Conservation (phyloP, 1,140 invertebrate genomes). For the Drosophila seguyi region DNA sequence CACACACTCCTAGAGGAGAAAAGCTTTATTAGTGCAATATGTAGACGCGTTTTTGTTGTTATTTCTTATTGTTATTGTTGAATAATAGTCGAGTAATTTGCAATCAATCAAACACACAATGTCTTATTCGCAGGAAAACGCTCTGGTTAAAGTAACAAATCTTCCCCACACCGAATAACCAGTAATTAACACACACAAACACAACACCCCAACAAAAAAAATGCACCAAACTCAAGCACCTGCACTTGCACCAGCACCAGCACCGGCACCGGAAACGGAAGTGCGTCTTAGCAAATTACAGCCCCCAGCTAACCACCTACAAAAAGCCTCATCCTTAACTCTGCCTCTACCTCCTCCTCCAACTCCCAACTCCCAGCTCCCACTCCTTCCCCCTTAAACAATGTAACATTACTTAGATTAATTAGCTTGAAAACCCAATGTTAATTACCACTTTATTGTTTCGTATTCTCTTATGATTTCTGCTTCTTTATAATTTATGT, state of each 20-base stretch:
- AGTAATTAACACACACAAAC: conserved; percentile 49
- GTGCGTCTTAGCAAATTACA: conserved; percentile 63
- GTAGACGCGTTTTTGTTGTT: conserved; percentile 51
- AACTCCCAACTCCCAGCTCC: conserved; percentile 1
- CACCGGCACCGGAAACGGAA: conserved; percentile 74
- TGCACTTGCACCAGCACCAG: conserved; percentile 18
- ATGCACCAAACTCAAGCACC: conserved; percentile 37
- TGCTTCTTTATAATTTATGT: conserved; percentile 51
- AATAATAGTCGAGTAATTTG: conserved; percentile 68
- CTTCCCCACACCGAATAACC: conserved; percentile 30
- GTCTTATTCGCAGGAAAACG: conserved; percentile 75
- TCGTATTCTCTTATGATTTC: conserved; percentile 43
- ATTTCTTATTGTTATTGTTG: conserved; percentile 49
- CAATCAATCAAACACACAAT: conserved; percentile 43
- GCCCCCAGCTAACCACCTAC: conserved; percentile 34
- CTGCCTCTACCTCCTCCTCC: conserved; percentile 1
- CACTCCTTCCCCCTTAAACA: conserved; percentile 11
- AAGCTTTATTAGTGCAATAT: conserved; percentile 83
- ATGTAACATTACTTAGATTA: conserved; percentile 69
- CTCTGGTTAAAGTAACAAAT: conserved; percentile 70
- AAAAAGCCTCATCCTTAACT: conserved; percentile 22
- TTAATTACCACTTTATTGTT: conserved; percentile 40
- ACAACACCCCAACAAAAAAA: conserved; percentile 27
- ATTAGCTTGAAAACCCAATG: conserved; percentile 66
- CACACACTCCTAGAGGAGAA: conserved; percentile 44